Percentiles rank a stretch among this genome's conserved stretches.
phyloP scores from a whole-genome alignment of 2,113 vertebrate genomes.

The Lophius piscatorius region DNA sequence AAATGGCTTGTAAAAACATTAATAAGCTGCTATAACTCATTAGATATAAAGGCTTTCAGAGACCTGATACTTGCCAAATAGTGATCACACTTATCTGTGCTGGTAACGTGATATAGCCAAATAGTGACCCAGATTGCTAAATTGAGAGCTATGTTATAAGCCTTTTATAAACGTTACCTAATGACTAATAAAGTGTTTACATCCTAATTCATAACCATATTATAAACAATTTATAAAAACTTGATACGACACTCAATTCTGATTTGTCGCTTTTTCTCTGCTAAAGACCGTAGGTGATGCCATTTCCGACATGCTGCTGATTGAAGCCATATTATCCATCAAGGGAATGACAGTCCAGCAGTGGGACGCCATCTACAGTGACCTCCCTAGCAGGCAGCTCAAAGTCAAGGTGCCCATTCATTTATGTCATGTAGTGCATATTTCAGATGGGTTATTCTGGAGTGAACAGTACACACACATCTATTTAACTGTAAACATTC shows the following conservation, averaged over 20 bases:
- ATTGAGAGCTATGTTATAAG: too few species aligned
- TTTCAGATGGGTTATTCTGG: background rate
- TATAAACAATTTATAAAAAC: background rate
- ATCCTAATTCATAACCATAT: background rate
- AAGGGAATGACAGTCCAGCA: slow-evolving; percentile 88
- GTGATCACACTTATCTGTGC: too few species aligned
- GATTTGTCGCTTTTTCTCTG: background rate
- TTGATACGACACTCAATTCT: background rate
- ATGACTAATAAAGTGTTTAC: background rate
- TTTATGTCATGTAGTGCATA: background rate
- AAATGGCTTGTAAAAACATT: too few species aligned
- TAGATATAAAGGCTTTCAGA: too few species aligned
- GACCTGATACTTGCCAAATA: too few species aligned
- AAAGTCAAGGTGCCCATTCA: slow-evolving; percentile 87
- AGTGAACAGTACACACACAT: too few species aligned
- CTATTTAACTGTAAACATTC: too few species aligned
- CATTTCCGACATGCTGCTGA: slow-evolving; percentile 92
- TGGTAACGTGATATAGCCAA: too few species aligned
- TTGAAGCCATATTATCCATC: slow-evolving; percentile 90
- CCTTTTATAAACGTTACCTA: too few species aligned
- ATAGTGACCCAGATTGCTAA: too few species aligned
- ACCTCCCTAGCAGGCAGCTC: slow-evolving; percentile 93
- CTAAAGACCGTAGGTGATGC: slow-evolving; percentile 91
- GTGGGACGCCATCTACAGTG: slow-evolving; percentile 89
- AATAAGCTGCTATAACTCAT: too few species aligned